phyloP scores from a whole-genome alignment of 2,113 vertebrate genomes.

The Thalassarche chlororhynchos region DNA sequence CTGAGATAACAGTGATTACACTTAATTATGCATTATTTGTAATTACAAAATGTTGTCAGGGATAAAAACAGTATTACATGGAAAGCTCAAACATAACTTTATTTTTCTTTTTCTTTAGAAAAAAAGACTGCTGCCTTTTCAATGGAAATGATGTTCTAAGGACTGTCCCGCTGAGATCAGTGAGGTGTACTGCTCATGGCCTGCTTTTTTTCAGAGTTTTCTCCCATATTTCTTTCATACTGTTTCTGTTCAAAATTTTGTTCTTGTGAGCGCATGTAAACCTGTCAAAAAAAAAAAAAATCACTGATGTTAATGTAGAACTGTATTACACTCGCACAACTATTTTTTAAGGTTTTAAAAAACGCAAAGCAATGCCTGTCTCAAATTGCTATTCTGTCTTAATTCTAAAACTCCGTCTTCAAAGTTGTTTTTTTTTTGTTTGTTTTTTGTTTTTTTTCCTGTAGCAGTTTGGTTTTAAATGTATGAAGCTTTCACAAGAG shows the following conservation, averaged over 20 bases:
- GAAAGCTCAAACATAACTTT: neutral
- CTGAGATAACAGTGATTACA: neutral
- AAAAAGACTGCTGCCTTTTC: constrained; percentile 28
- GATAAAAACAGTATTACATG: neutral
- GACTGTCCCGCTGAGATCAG: neutral
- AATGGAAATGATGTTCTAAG: neutral
- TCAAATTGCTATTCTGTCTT: neutral
- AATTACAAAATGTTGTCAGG: neutral
- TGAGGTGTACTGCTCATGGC: neutral
- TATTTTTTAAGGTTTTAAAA: neutral
- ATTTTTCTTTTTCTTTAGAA: constrained; percentile 17
- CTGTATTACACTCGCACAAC: neutral
- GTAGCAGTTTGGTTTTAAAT: neutral
- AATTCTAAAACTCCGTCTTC: neutral
- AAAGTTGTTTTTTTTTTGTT: neutral
- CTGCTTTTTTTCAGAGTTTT: neutral
- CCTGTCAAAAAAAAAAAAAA: neutral
- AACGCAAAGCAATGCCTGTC: neutral
- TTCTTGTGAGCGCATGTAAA: constrained; percentile 1
- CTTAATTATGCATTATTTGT: neutral
- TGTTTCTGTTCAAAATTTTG: neutral
- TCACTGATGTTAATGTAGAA: neutral
- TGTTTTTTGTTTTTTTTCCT: too few relatives aligned
- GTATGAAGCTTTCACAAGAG: neutral
- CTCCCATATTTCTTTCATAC: neutral